Base-by-base conservation (phyloP, 2,113 vertebrate species). In the Pelvicachromis taeniatus region DNA sequence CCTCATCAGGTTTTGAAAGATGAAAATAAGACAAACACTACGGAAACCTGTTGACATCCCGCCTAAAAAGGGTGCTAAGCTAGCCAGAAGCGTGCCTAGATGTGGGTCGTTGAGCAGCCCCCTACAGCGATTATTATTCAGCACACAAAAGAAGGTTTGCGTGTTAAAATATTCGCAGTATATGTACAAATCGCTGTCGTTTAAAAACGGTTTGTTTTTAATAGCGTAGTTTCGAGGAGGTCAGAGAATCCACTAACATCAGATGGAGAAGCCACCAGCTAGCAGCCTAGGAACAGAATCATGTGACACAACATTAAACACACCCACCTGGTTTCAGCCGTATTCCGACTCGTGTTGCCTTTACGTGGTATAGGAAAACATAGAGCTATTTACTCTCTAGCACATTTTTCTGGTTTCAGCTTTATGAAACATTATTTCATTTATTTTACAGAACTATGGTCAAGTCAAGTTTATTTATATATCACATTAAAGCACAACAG, bases 31-130 rank as follows among this genome's bases (percentile, higher is more conserved):
- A 65, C 1, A 4, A 16, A 45, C 5, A 29, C 13, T 17, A 14
- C 14, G 14, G 35, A 31, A 53, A 89, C 78, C 11, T 87, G 89
- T 87, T 91, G 88, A 84, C 63, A 81, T 23, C 58, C n/a, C 83
- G 13, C 11, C 77, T 40, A 40, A 9, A 40, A 68, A 29, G 6
- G 73, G 21, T 82, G 87, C 88, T 84, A 87, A 35, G 29, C 83
- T 91, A 94, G 83, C 88, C 75, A 77, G 63, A 55, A 9, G 23
- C 81, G 81, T 83, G 50, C 75, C 77, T 10, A 56, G 11, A 79
- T 52, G 38, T 26, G n/a, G 26, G 58, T 78, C 31, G 56, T 11
- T 31, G 16, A 88, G 21, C 58, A 78, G 29, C 17, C 42, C 42
- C 29, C 26, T 56, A 29, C 53, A 26, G 29, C 12, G 40, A 11